Conservation (phyloP, 2,797 vertebrate genomes). For the Pygocentrus nattereri region DNA sequence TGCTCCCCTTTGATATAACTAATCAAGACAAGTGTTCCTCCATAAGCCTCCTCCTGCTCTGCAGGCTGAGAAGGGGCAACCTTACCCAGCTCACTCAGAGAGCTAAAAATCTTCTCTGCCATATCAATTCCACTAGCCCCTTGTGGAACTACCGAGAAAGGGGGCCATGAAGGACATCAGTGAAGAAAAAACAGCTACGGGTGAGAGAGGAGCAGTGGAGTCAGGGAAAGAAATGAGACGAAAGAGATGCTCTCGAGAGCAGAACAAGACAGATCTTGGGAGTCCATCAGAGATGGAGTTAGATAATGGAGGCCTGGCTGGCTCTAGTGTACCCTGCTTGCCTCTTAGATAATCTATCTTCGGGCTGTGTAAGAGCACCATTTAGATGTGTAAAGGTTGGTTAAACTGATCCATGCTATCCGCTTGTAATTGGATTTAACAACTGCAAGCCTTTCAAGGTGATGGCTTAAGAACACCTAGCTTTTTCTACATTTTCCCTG, state of each 20-base stretch:
- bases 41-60: neutral
- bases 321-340: neutral
- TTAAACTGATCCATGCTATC: slow-evolving; percentile 14
- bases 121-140: neutral
- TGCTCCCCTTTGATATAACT: neutral
- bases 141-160: neutral
- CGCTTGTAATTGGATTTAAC: slow-evolving; percentile 38
- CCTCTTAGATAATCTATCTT: slow-evolving; percentile 30
- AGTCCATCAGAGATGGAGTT: slow-evolving; percentile 35
- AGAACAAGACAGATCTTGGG: slow-evolving; percentile 7
- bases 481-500: neutral
- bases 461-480: neutral
- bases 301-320: slow-evolving; percentile 21
- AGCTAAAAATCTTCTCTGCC: neutral
- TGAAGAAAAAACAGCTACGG: neutral
- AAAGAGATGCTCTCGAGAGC: slow-evolving; percentile 13
- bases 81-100: neutral
- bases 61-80: neutral
- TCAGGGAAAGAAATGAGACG: slow-evolving; percentile 10
- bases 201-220: slow-evolving; percentile 8
- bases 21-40: slow-evolving; percentile 19
- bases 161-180: neutral
- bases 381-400: slow-evolving; percentile 35
- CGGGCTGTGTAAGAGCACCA: slow-evolving; percentile 3
- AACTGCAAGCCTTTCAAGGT: slow-evolving; percentile 13